Conservation (phyloP, 2,888 invertebrate species). For the Scaptomyza parva region DNA sequence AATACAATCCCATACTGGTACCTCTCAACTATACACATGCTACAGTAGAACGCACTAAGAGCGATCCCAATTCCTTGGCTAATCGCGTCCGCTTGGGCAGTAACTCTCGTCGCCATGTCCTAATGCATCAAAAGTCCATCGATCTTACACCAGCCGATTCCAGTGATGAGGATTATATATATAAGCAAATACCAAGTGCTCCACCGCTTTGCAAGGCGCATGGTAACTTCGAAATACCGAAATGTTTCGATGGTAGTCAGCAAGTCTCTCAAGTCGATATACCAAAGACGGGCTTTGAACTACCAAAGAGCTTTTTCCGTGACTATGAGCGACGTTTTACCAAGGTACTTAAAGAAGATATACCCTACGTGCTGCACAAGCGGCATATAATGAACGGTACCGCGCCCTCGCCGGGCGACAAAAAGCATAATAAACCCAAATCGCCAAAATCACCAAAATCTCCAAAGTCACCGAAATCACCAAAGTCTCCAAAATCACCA, state of each 20-base stretch:
- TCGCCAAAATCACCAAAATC: constrained; percentile 89
- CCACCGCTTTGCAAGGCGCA: constrained; percentile 90
- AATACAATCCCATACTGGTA: constrained; percentile 89
- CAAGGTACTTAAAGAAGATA: constrained; percentile 87
- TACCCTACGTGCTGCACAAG: constrained; percentile 93
- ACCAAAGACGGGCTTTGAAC: constrained; percentile 89
- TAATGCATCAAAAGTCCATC: constrained; percentile 94
- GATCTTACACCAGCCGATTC: constrained; percentile 94
- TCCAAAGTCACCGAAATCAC: constrained; percentile 88
- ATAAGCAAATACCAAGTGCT: constrained; percentile 90
- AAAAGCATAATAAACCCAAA: constrained; percentile 87
- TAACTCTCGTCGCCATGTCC: constrained; percentile 90
- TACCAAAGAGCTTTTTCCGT: constrained; percentile 90
- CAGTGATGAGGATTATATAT: constrained; percentile 92
- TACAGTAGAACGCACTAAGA: constrained; percentile 93
- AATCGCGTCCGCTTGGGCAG: constrained; percentile 90
- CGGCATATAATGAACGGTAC: constrained; percentile 94
- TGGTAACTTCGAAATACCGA: constrained; percentile 89
- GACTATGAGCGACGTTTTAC: constrained; percentile 87
- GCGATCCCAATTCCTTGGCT: constrained; percentile 92
- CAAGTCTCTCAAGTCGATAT: constrained; percentile 85
- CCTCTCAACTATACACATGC: constrained; percentile 88
- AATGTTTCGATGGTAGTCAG: constrained; percentile 83
- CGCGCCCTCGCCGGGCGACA: constrained; percentile 86
- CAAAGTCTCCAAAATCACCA: constrained; percentile 86